A percentile compares a stretch with the other conserved stretches of the same genome.
These are phyloP conservation scores for Sclerurus mexicanus DNA, from an alignment of 2,113 vertebrate species.

Conservation along the genomic window DNA sequence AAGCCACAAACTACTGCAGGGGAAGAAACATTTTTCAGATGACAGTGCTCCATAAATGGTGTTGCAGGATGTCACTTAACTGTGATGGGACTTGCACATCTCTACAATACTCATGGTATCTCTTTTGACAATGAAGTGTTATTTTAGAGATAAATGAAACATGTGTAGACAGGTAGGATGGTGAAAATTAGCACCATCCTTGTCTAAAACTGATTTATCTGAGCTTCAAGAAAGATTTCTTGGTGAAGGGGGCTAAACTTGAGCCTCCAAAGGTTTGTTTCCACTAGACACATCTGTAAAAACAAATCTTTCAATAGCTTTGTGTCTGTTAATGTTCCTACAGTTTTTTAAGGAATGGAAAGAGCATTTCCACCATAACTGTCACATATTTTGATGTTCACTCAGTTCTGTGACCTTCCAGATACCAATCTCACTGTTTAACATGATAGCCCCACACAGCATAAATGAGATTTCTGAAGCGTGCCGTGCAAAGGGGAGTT, in stretches of 20 bases:
- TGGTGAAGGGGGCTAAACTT: neutral
- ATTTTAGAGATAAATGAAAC: neutral
- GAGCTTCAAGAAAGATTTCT: neutral
- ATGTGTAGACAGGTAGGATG: neutral
- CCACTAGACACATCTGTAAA: neutral
- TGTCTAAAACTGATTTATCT: neutral
- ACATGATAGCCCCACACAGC: neutral
- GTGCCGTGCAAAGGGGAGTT: neutral
- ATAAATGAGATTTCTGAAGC: neutral
- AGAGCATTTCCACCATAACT: neutral
- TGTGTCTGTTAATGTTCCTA: neutral
- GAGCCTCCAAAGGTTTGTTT: neutral
- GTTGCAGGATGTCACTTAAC: neutral
- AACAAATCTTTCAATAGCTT: neutral
- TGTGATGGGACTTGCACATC: neutral
- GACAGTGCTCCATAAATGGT: conserved; percentile 12
- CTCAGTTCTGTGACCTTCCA: neutral
- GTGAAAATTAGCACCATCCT: neutral
- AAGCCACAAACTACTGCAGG: conserved; percentile 44
- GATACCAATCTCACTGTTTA: neutral
- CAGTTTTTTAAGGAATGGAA: neutral
- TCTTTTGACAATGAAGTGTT: neutral
- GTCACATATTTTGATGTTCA: neutral
- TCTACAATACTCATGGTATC: neutral
- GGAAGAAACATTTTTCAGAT: conserved; percentile 40